These are phyloP conservation scores for Linurgus olivaceus DNA, from an alignment of 2,797 vertebrate genomes.

Conservation along the genomic window DNA sequence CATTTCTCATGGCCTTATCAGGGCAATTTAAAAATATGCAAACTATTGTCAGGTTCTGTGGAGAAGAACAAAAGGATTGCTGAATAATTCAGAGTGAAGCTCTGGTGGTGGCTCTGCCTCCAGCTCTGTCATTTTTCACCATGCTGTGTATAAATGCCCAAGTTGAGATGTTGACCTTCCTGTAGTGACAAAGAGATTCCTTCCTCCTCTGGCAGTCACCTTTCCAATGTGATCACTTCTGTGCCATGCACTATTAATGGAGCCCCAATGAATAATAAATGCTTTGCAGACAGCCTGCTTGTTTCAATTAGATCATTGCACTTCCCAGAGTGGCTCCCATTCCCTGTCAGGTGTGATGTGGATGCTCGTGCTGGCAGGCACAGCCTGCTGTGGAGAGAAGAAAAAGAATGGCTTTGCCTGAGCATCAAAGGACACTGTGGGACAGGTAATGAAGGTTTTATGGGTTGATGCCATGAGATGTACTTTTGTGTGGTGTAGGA, in stretches of 20 bases:
- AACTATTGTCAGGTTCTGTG: conserved; percentile 26
- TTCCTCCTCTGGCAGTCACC: background rate
- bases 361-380: background rate
- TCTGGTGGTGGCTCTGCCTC: background rate
- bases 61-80: background rate
- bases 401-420: background rate
- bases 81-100: conserved; percentile 46
- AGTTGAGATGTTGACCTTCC: conserved; percentile 41
- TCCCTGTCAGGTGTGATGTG: background rate
- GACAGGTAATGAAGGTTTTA: background rate
- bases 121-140: conserved; percentile 23
- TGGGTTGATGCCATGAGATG: background rate
- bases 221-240: conserved; percentile 26
- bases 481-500: background rate
- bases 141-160: background rate
- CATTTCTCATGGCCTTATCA: conserved; percentile 26
- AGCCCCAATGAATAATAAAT: conserved; percentile 35
- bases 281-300: background rate
- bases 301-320: background rate
- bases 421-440: background rate
- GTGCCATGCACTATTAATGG: conserved; percentile 5
- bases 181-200: conserved; percentile 5
- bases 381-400: background rate
- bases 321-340: background rate
- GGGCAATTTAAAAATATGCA: conserved; percentile 54